These are phyloP conservation scores for Leucoraja erinaceus DNA, from an alignment of 2,113 vertebrate genomes.

Conservation along the genomic window DNA sequence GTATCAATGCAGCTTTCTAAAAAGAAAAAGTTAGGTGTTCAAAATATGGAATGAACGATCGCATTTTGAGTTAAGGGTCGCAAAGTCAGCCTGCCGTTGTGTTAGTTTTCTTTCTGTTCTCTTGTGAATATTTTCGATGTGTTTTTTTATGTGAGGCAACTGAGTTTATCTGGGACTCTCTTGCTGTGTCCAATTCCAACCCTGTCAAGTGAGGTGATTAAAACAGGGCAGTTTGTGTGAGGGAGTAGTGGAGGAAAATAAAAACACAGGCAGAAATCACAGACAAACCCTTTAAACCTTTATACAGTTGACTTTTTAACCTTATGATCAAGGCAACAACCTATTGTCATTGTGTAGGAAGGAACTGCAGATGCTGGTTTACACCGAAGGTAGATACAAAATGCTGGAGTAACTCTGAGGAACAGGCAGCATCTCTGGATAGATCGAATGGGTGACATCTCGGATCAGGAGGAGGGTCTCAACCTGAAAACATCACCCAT, in stretches of 20 bases:
- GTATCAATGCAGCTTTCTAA: background rate
- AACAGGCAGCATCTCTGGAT: too few relatives aligned
- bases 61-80: background rate
- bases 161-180: background rate
- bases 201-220: background rate
- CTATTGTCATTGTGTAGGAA: background rate
- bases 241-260: background rate
- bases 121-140: background rate
- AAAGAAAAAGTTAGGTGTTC: background rate
- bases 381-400: too few relatives aligned
- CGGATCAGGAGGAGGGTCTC: too few relatives aligned
- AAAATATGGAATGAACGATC: background rate
- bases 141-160: background rate
- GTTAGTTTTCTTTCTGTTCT: background rate
- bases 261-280: background rate
- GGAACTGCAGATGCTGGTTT: too few relatives aligned
- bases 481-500: too few relatives aligned
- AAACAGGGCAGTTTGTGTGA: background rate
- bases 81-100: background rate
- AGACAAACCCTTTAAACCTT: background rate
- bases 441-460: too few relatives aligned
- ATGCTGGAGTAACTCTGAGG: too few relatives aligned
- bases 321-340: background rate
- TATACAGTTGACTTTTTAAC: background rate
- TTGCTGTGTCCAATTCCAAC: background rate